Evolutionary conservation across 2,797 vertebrate genomes (phyloP).

Genomic region (Crocodylus rhombifer): DNA sequence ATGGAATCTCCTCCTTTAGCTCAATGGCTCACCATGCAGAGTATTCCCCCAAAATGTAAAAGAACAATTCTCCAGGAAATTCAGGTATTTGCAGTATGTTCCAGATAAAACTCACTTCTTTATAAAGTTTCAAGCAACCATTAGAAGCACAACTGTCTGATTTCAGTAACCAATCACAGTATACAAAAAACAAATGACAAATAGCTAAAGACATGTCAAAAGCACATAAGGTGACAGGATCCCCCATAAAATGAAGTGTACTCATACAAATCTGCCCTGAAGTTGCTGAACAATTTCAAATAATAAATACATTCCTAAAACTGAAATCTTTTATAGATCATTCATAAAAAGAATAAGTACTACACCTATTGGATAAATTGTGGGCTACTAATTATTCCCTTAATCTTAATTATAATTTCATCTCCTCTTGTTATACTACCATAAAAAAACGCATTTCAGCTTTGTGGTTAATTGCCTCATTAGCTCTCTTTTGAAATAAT

Average conservation of each 20-base stretch:
- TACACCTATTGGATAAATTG: conserved; percentile 75
- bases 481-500: conserved; percentile 70
- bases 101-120: not conserved
- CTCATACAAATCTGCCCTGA: conserved; percentile 7
- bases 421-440: conserved; percentile 65
- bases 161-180: conserved; percentile 6
- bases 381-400: conserved; percentile 66
- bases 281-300: conserved; percentile 57
- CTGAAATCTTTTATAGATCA: conserved; percentile 66
- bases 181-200: not conserved
- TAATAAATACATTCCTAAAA: conserved; percentile 70
- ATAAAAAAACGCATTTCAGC: conserved; percentile 56
- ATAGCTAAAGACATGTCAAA: conserved; percentile 21
- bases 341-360: conserved; percentile 71
- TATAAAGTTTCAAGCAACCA: conserved; percentile 10
- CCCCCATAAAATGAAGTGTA: conserved; percentile 9
- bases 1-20: too few relatives aligned
- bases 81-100: not conserved
- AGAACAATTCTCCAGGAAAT: not conserved
- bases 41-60: not conserved
- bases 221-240: not conserved
- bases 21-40: too few relatives aligned
- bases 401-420: conserved; percentile 71
- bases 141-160: not conserved
- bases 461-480: conserved; percentile 60